These are phyloP conservation scores for Eriosoma lanigerum DNA, from an alignment of 1,140 invertebrate species.

Conservation along the genomic window DNA sequence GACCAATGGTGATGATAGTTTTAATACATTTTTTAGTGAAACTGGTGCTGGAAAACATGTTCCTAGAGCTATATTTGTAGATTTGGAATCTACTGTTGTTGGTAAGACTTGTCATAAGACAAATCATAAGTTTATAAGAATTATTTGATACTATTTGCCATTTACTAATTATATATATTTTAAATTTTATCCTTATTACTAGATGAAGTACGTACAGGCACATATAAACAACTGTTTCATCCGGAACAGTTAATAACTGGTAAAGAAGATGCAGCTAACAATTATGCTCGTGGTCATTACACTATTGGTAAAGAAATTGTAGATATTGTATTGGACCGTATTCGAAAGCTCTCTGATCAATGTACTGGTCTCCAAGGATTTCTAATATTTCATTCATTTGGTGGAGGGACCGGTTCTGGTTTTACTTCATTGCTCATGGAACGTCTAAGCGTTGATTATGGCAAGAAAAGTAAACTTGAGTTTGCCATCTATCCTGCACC, in stretches of 20 bases:
- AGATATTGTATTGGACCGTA: constrained; percentile 75
- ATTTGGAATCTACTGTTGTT: constrained; percentile 84
- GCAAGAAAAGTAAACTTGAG: constrained; percentile 86
- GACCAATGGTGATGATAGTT: constrained; percentile 77
- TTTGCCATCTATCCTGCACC: constrained; percentile 89
- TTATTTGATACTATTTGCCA: not conserved
- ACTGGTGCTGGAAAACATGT: constrained; percentile 86
- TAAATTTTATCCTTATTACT: not conserved
- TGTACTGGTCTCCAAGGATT: constrained; percentile 86
- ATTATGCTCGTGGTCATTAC: constrained; percentile 87
- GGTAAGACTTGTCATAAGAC: constrained; percentile 64
- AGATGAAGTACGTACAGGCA: constrained; percentile 79
- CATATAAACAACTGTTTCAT: constrained; percentile 82
- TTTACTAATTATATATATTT: not conserved
- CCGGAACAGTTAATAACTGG: constrained; percentile 83
- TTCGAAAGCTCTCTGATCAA: constrained; percentile 80
- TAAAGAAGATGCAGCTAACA: constrained; percentile 87
- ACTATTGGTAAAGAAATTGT: constrained; percentile 89
- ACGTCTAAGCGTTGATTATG: constrained; percentile 83
- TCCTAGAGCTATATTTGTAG: constrained; percentile 80
- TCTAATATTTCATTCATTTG: constrained; percentile 86
- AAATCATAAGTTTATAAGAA: too few species aligned
- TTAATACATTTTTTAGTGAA: constrained; percentile 89
- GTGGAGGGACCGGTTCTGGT: constrained; percentile 84
- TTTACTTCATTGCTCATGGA: constrained; percentile 88